Conservation (phyloP, 35 echinoderm and acorn worm genomes). For the Lytechinus pictus region DNA sequence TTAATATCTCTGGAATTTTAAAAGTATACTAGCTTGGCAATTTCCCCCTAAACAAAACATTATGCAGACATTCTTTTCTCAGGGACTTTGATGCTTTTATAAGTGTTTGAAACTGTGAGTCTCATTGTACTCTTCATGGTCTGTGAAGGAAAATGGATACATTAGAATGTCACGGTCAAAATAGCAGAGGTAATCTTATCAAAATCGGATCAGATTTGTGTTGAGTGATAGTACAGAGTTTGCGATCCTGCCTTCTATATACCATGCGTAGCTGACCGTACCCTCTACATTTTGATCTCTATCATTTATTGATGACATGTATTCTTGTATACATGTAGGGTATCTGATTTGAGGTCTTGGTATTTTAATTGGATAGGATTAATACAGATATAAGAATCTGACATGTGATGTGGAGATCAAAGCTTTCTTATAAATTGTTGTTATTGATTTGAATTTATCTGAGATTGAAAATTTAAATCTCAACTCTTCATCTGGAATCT, state of each 20-base stretch:
- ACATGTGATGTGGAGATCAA: not conserved
- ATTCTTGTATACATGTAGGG: not conserved
- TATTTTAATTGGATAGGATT: conserved; percentile 26
- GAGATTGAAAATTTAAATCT: too few relatives aligned
- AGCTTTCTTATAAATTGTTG: not conserved
- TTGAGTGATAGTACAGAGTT: not conserved
- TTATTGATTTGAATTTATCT: too few relatives aligned
- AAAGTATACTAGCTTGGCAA: not conserved
- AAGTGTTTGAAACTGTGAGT: not conserved
- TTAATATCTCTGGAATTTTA: not conserved
- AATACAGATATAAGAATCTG: not conserved
- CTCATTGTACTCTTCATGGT: not conserved
- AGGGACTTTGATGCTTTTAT: not conserved
- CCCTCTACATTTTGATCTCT: not conserved
- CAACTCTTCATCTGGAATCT: too few relatives aligned
- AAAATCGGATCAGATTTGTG: not conserved
- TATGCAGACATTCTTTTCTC: not conserved
- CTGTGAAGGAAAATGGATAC: not conserved
- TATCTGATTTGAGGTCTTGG: not conserved
- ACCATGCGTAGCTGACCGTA: not conserved
- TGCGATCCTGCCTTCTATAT: not conserved
- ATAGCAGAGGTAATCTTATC: conserved; percentile 34
- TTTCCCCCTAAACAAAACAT: not conserved
- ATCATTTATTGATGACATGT: not conserved
- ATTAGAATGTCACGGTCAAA: not conserved